A percentile compares a stretch with the other conserved stretches of the same genome.
Conservation (phyloP, 1,140 invertebrate species). For the Formica selysi region DNA sequence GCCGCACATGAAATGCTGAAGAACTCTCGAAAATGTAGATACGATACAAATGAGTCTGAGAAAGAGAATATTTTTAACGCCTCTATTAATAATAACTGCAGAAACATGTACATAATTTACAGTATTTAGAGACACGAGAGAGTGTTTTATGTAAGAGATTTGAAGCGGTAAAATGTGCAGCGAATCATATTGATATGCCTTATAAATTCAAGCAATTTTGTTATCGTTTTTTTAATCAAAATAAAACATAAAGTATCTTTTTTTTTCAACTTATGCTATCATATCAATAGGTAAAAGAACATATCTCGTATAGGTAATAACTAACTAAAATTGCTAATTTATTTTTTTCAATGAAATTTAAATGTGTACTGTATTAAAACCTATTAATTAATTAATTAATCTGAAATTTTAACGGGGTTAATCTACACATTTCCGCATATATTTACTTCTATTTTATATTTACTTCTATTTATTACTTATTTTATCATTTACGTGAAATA, state of each 20-base stretch:
- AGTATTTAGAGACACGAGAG: not conserved
- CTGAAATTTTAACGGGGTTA: not conserved
- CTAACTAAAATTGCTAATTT: not conserved
- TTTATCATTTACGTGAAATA: not conserved
- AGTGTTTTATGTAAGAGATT: not conserved
- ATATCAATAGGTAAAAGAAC: not conserved
- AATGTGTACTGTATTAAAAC: not conserved
- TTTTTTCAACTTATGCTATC: not conserved
- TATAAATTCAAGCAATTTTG: not conserved
- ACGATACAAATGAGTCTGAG: not conserved
- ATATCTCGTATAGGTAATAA: not conserved
- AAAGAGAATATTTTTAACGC: not conserved
- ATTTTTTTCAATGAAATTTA: not conserved
- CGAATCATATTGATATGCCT: not conserved
- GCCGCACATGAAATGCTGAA: not conserved
- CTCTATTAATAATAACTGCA: not conserved
- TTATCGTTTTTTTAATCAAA: not conserved
- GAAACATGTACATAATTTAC: not conserved
- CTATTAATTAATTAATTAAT: too few relatives aligned
- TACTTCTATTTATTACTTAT: not conserved
- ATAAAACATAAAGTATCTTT: not conserved
- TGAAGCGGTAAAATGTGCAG: not conserved
- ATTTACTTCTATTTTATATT: not conserved
- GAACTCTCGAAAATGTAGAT: slow-evolving; percentile 10
- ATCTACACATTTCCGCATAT: not conserved